Percentiles rank a stretch among this genome's conserved stretches.
These are phyloP conservation scores for Botrylloides violaceus DNA, from an alignment of 23 tunicate genomes.

Conservation along the genomic window DNA sequence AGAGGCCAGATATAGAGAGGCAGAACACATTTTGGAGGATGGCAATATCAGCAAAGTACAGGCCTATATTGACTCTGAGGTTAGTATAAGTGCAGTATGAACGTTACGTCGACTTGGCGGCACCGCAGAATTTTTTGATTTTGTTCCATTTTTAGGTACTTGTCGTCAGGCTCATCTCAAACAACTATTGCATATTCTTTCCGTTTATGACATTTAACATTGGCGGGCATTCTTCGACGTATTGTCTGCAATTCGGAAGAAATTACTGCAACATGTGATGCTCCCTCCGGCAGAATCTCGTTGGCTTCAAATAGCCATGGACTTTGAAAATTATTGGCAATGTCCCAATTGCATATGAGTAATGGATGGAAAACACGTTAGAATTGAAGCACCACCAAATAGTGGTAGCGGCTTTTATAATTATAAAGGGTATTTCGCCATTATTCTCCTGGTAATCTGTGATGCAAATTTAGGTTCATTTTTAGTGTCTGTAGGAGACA, in stretches of 20 bases:
- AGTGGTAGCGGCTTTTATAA: constrained; percentile 9
- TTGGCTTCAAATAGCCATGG: neutral
- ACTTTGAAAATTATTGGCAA: neutral
- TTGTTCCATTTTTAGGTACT: neutral
- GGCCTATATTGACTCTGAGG: too few relatives aligned
- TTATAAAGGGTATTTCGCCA: neutral
- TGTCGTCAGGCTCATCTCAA: constrained; percentile 9
- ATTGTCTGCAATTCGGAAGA: constrained; percentile 14
- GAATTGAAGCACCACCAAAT: neutral
- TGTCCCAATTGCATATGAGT: constrained; percentile 6
- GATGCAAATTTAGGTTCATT: neutral
- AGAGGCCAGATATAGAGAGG: too few relatives aligned
- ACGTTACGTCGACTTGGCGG: too few relatives aligned
- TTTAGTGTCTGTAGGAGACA: neutral
- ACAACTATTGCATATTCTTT: constrained; percentile 5
- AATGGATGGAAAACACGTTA: neutral
- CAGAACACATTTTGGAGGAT: too few relatives aligned
- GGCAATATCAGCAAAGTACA: too few relatives aligned
- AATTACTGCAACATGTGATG: constrained; percentile 9
- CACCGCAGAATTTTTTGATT: too few relatives aligned
- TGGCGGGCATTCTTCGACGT: neutral
- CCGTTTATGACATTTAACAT: constrained; percentile 25
- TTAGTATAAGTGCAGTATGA: too few relatives aligned
- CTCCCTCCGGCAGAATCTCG: neutral
- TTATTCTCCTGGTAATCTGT: neutral